phyloP scores from a whole-genome alignment of 23 tunicate genomes.

The Phallusia fumigata region DNA sequence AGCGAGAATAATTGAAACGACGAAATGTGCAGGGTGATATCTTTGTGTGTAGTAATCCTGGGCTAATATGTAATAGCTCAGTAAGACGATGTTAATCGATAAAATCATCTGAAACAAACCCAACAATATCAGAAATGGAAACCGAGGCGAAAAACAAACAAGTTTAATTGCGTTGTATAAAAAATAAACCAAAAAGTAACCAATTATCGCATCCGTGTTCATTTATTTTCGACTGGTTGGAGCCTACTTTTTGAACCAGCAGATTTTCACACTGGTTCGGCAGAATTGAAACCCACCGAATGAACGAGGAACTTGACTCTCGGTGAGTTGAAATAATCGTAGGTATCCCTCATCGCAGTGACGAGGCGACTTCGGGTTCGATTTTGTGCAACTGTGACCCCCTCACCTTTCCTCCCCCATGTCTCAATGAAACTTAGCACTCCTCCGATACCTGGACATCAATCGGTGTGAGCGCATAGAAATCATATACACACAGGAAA shows the following conservation, averaged over 20 bases:
- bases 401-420: neutral
- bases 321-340: slow-evolving; percentile 41
- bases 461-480: neutral
- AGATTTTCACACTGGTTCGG: no score
- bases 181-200: no score
- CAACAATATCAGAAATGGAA: no score
- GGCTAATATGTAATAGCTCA: neutral
- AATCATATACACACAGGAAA: no score
- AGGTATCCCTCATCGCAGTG: slow-evolving; percentile 14
- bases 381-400: neutral
- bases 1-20: neutral
- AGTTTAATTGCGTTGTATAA: no score
- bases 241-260: no score
- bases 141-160: no score
- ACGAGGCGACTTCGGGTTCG: neutral
- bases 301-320: slow-evolving; percentile 28
- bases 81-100: neutral
- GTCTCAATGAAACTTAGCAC: slow-evolving; percentile 1
- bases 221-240: no score
- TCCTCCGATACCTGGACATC: neutral
- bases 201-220: no score
- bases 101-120: neutral
- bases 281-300: slow-evolving; percentile 10
- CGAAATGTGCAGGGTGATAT: neutral
- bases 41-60: neutral